Conservation (phyloP, 2,113 vertebrate genomes). For the Microtus ochrogaster region DNA sequence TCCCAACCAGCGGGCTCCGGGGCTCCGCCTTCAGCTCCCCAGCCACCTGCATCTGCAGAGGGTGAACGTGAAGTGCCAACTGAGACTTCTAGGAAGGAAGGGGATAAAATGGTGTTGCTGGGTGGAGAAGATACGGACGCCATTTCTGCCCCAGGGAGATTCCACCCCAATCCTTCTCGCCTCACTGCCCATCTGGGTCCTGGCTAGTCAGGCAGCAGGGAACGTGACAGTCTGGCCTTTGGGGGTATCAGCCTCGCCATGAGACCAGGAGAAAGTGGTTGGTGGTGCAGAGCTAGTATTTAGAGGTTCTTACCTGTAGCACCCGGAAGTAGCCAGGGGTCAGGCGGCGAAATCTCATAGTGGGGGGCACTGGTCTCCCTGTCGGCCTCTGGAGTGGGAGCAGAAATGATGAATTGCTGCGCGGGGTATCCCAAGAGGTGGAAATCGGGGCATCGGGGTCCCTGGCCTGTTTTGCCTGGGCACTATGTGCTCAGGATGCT, state of each 20-base stretch:
- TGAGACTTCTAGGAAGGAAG: background rate
- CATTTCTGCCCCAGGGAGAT: slow-evolving; percentile 67
- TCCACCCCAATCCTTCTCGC: slow-evolving; percentile 72
- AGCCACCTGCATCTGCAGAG: slow-evolving; percentile 91
- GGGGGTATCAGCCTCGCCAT: background rate
- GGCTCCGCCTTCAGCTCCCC: slow-evolving; percentile 90
- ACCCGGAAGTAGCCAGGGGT: slow-evolving; percentile 97
- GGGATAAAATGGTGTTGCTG: background rate
- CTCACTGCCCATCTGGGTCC: slow-evolving; percentile 73
- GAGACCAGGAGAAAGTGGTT: background rate
- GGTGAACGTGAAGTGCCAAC: background rate
- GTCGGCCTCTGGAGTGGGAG: slow-evolving; percentile 18
- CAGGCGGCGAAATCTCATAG: slow-evolving; percentile 93
- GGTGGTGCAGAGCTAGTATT: background rate
- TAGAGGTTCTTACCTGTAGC: slow-evolving; percentile 89
- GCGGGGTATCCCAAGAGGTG: background rate
- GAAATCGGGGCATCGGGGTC: background rate
- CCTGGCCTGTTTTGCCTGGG: background rate
- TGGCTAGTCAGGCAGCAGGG: slow-evolving; percentile 72
- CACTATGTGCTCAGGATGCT: slow-evolving; percentile 35
- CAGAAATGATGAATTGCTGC: background rate
- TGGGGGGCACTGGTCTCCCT: background rate
- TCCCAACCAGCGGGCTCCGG: slow-evolving; percentile 89
- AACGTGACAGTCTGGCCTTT: slow-evolving; percentile 66
- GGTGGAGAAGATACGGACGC: background rate